phyloP scores from a whole-genome alignment of 2,113 vertebrate species.

The Eptesicus fuscus region DNA sequence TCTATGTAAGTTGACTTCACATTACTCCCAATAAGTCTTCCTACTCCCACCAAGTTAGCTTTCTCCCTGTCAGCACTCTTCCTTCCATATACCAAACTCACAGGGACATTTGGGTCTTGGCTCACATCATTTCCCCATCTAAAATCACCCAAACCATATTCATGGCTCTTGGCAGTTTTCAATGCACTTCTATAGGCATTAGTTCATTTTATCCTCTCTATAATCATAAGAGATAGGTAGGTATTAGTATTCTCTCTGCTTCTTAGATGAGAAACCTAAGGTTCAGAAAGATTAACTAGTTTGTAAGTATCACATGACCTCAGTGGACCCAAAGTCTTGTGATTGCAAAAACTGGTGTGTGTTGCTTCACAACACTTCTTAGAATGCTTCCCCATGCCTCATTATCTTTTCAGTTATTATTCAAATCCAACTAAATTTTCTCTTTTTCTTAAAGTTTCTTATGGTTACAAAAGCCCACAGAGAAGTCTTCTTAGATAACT shows the following conservation, averaged over 20 bases:
- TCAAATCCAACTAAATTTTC: neutral
- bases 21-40: neutral
- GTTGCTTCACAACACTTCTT: neutral
- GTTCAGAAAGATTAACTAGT: neutral
- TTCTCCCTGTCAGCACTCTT: neutral
- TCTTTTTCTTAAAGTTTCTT: neutral
- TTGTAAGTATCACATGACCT: neutral
- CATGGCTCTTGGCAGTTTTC: neutral
- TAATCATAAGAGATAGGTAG: neutral
- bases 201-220: neutral
- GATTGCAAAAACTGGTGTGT: neutral
- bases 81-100: neutral
- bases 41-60: neutral
- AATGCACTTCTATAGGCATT: neutral
- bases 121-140: neutral
- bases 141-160: neutral
- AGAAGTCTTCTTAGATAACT: neutral
- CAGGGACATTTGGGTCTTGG: neutral
- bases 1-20: neutral
- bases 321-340: neutral
- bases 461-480: neutral
- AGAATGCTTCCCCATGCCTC: neutral
- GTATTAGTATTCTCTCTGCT: neutral
- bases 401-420: neutral
- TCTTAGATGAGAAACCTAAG: neutral